These are phyloP conservation scores for Caenorhabditis elegans DNA, from an alignment of 1,140 invertebrate genomes.

Conservation along the genomic window DNA sequence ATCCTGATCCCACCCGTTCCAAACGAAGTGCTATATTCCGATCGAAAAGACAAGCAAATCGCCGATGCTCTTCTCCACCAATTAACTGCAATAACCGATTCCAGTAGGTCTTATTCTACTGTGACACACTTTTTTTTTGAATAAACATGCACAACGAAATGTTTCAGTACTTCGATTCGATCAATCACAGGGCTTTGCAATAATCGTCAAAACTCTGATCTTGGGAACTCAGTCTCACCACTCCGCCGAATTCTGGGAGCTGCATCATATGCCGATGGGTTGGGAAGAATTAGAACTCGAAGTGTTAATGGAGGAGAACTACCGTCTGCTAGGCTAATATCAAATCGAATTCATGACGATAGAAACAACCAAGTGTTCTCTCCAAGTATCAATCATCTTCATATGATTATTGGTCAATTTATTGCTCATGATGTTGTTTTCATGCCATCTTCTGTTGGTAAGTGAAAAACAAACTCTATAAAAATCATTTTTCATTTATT, in stretches of 20 bases:
- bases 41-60: background rate
- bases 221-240: conserved; percentile 69
- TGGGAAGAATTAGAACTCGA: conserved; percentile 9
- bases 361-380: conserved; percentile 26
- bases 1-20: background rate
- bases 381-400: conserved; percentile 32
- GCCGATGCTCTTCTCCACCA: background rate
- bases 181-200: conserved; percentile 84
- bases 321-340: conserved; percentile 32
- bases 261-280: conserved; percentile 38
- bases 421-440: conserved; percentile 46
- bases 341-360: conserved; percentile 27
- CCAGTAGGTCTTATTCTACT: background rate
- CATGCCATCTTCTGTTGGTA: conserved; percentile 39
- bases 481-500: no score
- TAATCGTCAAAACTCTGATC: conserved; percentile 79
- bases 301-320: background rate
- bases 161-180: conserved; percentile 66
- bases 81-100: conserved; percentile 11
- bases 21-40: background rate
- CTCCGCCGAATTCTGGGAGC: conserved; percentile 14
- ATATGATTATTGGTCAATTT: conserved; percentile 42
- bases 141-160: background rate
- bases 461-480: no score
- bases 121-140: background rate